Base-by-base conservation (phyloP, 2,797 vertebrate genomes). In the Enteromius anoplus region DNA sequence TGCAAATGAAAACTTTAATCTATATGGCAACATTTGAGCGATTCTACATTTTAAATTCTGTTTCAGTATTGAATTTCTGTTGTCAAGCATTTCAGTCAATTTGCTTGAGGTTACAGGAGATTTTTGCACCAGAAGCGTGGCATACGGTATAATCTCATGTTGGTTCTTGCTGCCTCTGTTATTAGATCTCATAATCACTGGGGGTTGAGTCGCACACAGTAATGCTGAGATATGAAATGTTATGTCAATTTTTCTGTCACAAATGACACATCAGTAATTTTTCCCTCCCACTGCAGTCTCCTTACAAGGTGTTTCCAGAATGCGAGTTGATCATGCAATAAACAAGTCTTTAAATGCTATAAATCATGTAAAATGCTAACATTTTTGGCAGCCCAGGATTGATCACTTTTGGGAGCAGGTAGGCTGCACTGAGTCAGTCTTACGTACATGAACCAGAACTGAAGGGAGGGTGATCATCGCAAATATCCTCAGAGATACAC, bases 281-380 rank as follows among this genome's bases (percentile, higher is more conserved):
- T 19, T 29, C 2, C 14, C 40, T 51, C 6, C n/a, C 9, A 23
- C 58, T 65, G 23, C 49, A 53, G 17, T 79, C 42, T 82, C 68
- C 68, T 68, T 37, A 9, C 26, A 53, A 29, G 62, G 29, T 60
- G 29, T 75, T 70, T 68, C 19, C 34, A 21, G 42, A 76, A 75
- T 34, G 23, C 12, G 26, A 40, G 26, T 82, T 91, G 85, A 92
- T 93, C 90, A 90, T 86, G 75, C 89, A 89, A 89, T 91, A 90
- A 91, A 92, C 91, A 92, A 90, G 86, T 84, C 84, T 88, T 87
- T 70, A 62, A 82, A 53, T 78, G 78, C 85, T 91, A 89, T 91
- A 90, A 91, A 93, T 93, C 91, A 91, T 81, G 78, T 47, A 81
- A 84, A 58, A 84, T 8, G 11, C 3, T 34, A 85, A 88, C 72